Evolutionary conservation across 2,888 invertebrate species (phyloP), one percentile per base, ranked within the genome.

Genomic region (Ichneumoninae sp.): DNA sequence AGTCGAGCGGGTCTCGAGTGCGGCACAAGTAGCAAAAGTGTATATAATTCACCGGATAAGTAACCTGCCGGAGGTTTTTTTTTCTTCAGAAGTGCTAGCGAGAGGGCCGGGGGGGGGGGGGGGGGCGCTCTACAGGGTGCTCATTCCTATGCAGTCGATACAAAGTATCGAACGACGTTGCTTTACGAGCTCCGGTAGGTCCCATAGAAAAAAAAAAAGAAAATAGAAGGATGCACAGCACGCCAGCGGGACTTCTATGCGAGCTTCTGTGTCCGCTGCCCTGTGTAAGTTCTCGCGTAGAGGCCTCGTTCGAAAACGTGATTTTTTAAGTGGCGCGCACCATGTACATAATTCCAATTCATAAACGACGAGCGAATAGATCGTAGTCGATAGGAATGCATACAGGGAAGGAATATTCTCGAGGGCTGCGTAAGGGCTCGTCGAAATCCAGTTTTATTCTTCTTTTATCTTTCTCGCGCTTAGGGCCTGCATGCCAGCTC

Each of bases 141-240:
- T 85, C 85, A 85, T 85, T 85, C 82, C 76, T 80, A 85, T 85
- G 85, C 82, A 82, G 76, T 81, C 85, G 82, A 85, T 85, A 85
- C 79, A 85, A 85, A 85, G 85, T 85, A 85, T 85, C 85, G 85
- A 85, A 85, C 85, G 79, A 52, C 50, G 78, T 71, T 85, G 66
- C 82, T 79, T 80, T 71, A 79, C 63, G 82, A 80, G 79, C 75
- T 76, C 68, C 50, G 81, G 65, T 69, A 47, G 30, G 70, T 76
- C 78, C 65, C 50, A 76, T 50, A 63, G 52, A 60, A 73, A 80
- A 22, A 76, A 73, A 44, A 78, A 47, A 60, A 44, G 47, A 57
- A 36, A 40, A 22, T 36, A 57, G 30, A 40, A 75, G 65, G 63
- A 65, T 65, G 40, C 26, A 77, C 13, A 44, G 47, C 73, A 63